A percentile compares a stretch with the other conserved stretches of the same genome.
Evolutionary conservation across 1,140 invertebrate genomes (phyloP).

Genomic region (Drosophila pachea): DNA sequence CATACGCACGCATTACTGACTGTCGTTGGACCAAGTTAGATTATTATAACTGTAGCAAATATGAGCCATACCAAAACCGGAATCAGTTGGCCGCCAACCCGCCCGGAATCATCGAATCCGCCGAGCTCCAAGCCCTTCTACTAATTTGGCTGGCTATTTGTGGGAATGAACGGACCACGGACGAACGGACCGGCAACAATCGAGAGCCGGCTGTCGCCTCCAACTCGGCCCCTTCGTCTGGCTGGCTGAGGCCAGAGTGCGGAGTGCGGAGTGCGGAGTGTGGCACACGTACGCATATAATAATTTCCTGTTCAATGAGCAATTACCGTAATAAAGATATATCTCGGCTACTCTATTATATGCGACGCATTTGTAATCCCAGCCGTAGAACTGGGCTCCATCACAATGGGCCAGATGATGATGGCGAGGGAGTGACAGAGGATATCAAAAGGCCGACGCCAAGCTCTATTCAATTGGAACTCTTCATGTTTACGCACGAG

Average conservation of each 20-base stretch:
- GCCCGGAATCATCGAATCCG: no score
- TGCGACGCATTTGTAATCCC: slow-evolving; percentile 13
- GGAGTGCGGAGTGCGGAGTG: background rate
- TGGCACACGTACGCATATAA: slow-evolving; percentile 59
- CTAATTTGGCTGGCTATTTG: background rate
- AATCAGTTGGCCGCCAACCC: no score
- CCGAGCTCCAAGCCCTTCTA: no score
- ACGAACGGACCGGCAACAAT: no score
- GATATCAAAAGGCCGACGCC: background rate
- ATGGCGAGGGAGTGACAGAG: slow-evolving; percentile 17
- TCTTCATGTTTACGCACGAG: background rate
- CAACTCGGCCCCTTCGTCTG: no score
- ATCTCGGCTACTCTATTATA: slow-evolving; percentile 67
- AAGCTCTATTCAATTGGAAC: slow-evolving; percentile 1
- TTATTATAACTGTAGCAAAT: no score
- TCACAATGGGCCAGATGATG: slow-evolving; percentile 8
- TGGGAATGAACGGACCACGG: background rate
- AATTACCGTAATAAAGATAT: slow-evolving; percentile 75
- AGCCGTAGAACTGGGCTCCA: background rate
- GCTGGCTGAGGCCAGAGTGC: background rate
- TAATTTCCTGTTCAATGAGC: slow-evolving; percentile 78
- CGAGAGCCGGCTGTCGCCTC: background rate
- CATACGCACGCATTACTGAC: no score
- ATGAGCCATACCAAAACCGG: no score
- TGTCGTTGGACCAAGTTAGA: no score